phyloP scores from a whole-genome alignment of 2,888 invertebrate genomes.

The Nymphalis c-album region DNA sequence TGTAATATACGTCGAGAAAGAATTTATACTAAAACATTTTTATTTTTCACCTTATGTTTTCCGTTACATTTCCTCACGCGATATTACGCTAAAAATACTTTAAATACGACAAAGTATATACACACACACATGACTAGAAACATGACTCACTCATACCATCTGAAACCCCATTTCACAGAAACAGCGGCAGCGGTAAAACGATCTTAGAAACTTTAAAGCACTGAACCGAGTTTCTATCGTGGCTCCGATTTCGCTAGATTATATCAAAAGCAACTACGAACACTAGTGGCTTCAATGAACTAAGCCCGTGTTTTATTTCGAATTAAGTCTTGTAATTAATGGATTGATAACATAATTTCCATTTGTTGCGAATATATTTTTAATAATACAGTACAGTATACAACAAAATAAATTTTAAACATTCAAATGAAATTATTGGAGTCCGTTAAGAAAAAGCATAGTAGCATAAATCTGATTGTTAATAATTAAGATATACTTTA shows the following conservation, averaged over 20 bases:
- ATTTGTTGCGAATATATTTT: too few relatives aligned
- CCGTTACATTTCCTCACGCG: neutral
- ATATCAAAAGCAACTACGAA: conserved; percentile 16
- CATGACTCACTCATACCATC: neutral
- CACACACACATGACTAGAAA: neutral
- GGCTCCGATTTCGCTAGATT: conserved; percentile 30
- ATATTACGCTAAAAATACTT: neutral
- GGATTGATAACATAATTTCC: too few relatives aligned
- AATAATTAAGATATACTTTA: too few relatives aligned
- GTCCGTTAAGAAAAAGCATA: too few relatives aligned
- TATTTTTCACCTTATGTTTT: neutral
- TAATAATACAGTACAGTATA: neutral
- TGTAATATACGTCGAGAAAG: neutral
- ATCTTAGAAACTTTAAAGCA: conserved; percentile 36
- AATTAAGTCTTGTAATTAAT: neutral
- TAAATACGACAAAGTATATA: neutral
- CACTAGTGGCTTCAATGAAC: conserved; percentile 12
- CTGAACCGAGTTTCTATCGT: conserved; percentile 31
- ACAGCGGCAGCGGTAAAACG: conserved; percentile 25
- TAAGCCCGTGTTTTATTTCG: conserved; percentile 27
- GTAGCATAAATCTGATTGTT: too few relatives aligned
- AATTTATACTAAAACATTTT: neutral
- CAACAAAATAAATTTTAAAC: neutral
- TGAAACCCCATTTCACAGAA: neutral
- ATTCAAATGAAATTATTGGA: too few relatives aligned